A percentile compares a stretch with the other conserved stretches of the same genome.
Evolutionary conservation across 2,888 invertebrate genomes (phyloP).

Genomic region (Pomacea canaliculata): DNA sequence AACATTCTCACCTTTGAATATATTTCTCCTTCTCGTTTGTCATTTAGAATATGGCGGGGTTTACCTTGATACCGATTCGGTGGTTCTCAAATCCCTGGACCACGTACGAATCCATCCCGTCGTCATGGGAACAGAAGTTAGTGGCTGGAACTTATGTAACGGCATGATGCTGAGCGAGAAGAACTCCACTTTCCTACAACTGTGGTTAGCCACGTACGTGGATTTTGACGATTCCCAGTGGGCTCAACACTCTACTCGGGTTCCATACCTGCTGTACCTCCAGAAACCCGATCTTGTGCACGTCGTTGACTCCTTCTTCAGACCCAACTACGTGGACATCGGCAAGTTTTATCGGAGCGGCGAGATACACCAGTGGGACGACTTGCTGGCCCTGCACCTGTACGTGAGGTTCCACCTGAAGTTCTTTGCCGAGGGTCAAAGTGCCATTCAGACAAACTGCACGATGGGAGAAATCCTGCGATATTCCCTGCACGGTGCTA

Average conservation of each 20-base stretch:
- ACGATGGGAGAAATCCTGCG: slow-evolving; percentile 8
- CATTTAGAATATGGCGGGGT: slow-evolving; percentile 61
- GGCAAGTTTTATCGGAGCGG: background rate
- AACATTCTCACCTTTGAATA: no score
- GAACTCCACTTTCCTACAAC: slow-evolving; percentile 46
- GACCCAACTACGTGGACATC: slow-evolving; percentile 20
- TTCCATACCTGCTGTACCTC: slow-evolving; percentile 41
- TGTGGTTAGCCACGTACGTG: slow-evolving; percentile 53
- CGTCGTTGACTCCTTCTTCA: slow-evolving; percentile 16
- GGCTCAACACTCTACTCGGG: slow-evolving; percentile 39
- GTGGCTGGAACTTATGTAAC: slow-evolving; percentile 48
- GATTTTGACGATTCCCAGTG: slow-evolving; percentile 39
- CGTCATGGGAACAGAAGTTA: slow-evolving; percentile 53
- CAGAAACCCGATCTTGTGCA: slow-evolving; percentile 35
- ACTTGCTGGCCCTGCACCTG: slow-evolving; percentile 7
- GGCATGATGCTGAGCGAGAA: slow-evolving; percentile 51
- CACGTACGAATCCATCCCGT: slow-evolving; percentile 45
- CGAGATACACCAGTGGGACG: background rate
- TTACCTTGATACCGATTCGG: slow-evolving; percentile 62
- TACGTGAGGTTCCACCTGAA: slow-evolving; percentile 2
- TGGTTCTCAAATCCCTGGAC: slow-evolving; percentile 50
- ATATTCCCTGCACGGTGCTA: background rate
- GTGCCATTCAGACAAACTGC: background rate
- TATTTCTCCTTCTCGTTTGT: background rate
- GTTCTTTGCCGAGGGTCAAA: background rate